Conservation (phyloP, 2,113 vertebrate genomes). For the Lophura nycthemera region DNA sequence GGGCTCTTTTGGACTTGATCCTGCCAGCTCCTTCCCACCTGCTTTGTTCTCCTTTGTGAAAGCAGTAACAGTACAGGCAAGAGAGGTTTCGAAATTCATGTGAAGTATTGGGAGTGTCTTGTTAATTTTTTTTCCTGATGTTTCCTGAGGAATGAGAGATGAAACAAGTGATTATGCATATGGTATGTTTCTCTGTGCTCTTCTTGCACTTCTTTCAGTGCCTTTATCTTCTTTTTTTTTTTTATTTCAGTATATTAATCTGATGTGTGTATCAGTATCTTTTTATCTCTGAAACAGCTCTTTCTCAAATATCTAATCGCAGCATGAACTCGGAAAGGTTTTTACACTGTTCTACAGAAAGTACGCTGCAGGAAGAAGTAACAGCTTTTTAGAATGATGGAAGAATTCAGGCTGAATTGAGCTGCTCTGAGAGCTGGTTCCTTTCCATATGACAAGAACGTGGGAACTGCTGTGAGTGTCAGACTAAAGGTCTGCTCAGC, state of each 20-base stretch:
- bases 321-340: slow-evolving; percentile 6
- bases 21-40: neutral
- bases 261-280: neutral
- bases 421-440: neutral
- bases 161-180: neutral
- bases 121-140: neutral
- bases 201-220: neutral
- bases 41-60: neutral
- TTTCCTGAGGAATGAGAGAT: neutral
- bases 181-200: neutral
- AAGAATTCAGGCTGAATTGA: neutral
- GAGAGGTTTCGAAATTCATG: neutral
- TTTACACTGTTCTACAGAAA: neutral
- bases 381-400: neutral
- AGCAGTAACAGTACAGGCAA: neutral
- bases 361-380: neutral
- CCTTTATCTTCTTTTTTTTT: neutral
- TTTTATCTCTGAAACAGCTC: neutral
- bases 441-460: neutral
- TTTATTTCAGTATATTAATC: slow-evolving; percentile 3
- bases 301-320: slow-evolving; percentile 44
- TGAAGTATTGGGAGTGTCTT: neutral
- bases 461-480: neutral
- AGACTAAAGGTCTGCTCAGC: neutral
- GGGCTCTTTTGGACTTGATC: neutral